Evolutionary conservation across 2,888 invertebrate genomes (phyloP), one percentile per base, ranked within the genome.

Genomic region (Alloscopus bannaensis): DNA sequence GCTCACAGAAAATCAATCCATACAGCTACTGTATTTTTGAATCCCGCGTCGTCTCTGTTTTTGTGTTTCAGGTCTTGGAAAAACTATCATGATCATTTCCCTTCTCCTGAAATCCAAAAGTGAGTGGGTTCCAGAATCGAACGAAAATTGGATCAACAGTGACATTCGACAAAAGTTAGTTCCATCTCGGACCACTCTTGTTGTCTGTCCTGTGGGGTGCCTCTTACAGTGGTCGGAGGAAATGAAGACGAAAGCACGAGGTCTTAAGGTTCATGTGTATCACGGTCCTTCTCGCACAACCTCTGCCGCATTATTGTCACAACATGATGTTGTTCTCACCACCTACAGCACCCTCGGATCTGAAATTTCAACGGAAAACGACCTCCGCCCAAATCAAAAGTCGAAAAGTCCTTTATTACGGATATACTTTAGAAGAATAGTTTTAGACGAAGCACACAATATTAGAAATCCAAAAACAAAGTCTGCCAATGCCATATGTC

Each of bases 401-500:
- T 65, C 45, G 6, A 45, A 40, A 0, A 85, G 92, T 0, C 90
- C 92, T 0, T 86, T 95, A 24, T 91, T 91, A 87, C 90, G 91
- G 52, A 90, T 98, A 2, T 90, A 90, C 11, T 99, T 98, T 97
- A 91, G 93, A 0, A 91, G 98, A 64, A 91, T 97, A 1, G 93
- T 98, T 80, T 90, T 99, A 24, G 98, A 99, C 89, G 98, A 99
- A 89, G 98, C 95, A 0, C 98, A 99, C 88, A 91, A 92, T 47
- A 94, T 98, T 8, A 92, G 97, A 85, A 98, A 98, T 89, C 91
- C 94, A 88, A 96, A 95, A 88, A 92, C 94, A 8, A 90, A 92
- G 83, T 93, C 93, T 0, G 93, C 95, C 0, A 87, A 90, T 80
- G 93, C 94, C 0, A 93, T 93, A 6, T 93, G 93, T 87, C 89